A percentile compares a stretch with the other conserved stretches of the same genome.
phyloP scores from a whole-genome alignment of 2,797 vertebrate genomes.

The Gambelia wislizenii region DNA sequence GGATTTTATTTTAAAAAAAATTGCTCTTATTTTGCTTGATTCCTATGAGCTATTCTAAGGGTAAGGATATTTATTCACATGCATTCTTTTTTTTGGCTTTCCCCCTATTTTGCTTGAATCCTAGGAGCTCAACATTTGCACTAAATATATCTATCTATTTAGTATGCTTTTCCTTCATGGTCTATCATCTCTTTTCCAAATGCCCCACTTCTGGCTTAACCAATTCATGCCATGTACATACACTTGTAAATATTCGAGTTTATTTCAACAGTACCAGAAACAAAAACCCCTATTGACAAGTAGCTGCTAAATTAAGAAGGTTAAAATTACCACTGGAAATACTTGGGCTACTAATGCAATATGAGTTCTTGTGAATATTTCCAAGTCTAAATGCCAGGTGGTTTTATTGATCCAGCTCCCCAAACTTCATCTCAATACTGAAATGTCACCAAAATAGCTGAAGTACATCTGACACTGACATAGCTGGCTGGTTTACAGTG shows the following conservation, averaged over 20 bases:
- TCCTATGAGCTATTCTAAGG: too few relatives aligned
- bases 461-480: constrained; percentile 4
- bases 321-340: constrained; percentile 45
- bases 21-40: too few relatives aligned
- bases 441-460: neutral
- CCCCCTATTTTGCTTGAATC: neutral
- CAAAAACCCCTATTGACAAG: constrained; percentile 3
- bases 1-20: too few relatives aligned
- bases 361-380: constrained; percentile 31
- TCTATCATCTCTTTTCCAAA: neutral
- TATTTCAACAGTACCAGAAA: neutral
- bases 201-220: neutral
- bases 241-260: neutral
- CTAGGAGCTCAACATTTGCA: neutral
- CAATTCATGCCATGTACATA: neutral
- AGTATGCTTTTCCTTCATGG: neutral
- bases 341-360: constrained; percentile 59
- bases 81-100: too few relatives aligned
- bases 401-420: constrained; percentile 12
- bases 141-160: neutral
- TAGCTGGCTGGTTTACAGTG: neutral
- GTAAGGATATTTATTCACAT: too few relatives aligned
- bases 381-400: constrained; percentile 31
- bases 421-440: constrained; percentile 14
- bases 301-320: constrained; percentile 35